Base-by-base conservation (phyloP, 2,888 invertebrate genomes). In the Platycheirus rosarum region DNA sequence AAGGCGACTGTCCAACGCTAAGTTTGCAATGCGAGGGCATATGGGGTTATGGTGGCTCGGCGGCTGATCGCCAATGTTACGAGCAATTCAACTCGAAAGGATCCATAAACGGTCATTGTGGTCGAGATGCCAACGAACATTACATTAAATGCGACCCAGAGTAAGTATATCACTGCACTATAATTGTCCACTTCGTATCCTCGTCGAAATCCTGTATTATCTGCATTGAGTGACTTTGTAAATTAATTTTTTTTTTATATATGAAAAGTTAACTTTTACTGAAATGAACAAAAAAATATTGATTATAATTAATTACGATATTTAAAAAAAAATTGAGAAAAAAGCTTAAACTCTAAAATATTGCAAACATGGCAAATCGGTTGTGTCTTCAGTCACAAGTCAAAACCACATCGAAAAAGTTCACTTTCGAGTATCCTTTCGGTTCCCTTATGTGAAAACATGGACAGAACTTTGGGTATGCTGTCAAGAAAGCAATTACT, bases 31-130 rank as follows among this genome's bases (percentile, higher is more conserved):
- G 99, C 89, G 95, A 96, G 89, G 93, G 93, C 85, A 95, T 99
- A 86, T 99, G 99, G 99, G 98, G 98, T 20, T 93, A 94, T 86
- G 96, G 96, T 9, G 95, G 97, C 0, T 91, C 93, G 49, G 94
- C 95, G 0, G 97, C 96, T 2, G 97, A 97, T 88, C 93, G 93
- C 84, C 94, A 96, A 87, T 99, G 98, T 91, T 98, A 96, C 91
- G 96, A 97, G 84, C 95, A 97, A 91, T 98, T 97, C 92, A 99
- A 99, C 91, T 95, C 97, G 0, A 97, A 98, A 88, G 99, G 99
- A 9, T 96, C 97, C 53, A 95, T 97, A 85, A 97, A 96, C 86
- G 99, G 99, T 0, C 98, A 99, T 90, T 99, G 99, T 89, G 99
- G 99, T 46, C 94, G 94, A 85, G 95, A 96, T 87, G 89, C 90